A percentile compares a stretch with the other conserved stretches of the same genome.
Evolutionary conservation across 2,113 vertebrate species (phyloP).

Genomic region (Thryonomys swinderianus): DNA sequence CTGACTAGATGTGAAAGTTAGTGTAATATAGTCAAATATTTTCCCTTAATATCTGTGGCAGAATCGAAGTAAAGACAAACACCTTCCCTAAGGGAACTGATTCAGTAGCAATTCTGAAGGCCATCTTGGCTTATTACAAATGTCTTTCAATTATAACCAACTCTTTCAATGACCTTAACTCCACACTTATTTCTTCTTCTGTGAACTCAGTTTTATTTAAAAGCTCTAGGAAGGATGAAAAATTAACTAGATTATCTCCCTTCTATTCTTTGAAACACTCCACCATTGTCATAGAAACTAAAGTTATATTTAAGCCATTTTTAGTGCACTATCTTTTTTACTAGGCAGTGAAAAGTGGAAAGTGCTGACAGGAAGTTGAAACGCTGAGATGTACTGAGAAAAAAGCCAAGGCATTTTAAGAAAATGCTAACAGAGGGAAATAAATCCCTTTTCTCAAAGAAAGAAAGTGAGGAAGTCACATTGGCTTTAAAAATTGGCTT

Average conservation of each 20-base stretch:
- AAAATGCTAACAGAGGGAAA: slow-evolving; percentile 57
- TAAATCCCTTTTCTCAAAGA: slow-evolving; percentile 43
- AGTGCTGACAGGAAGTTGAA: slow-evolving; percentile 54
- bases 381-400: slow-evolving; percentile 49
- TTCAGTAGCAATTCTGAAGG: background rate
- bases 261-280: slow-evolving; percentile 41
- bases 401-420: slow-evolving; percentile 51
- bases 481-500: background rate
- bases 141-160: background rate
- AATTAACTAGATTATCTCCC: slow-evolving; percentile 42
- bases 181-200: background rate
- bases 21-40: background rate
- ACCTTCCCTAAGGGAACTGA: background rate
- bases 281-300: slow-evolving; percentile 32
- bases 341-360: slow-evolving; percentile 59
- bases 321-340: slow-evolving; percentile 47
- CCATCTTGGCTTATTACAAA: background rate
- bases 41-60: background rate
- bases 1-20: background rate
- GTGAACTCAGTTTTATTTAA: slow-evolving; percentile 44
- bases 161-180: background rate
- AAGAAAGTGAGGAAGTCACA: slow-evolving; percentile 26
- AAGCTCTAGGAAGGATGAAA: slow-evolving; percentile 9
- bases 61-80: background rate
- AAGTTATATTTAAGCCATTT: slow-evolving; percentile 46